Conservation (phyloP, 2,113 vertebrate genomes). For the Perccottus glenii region DNA sequence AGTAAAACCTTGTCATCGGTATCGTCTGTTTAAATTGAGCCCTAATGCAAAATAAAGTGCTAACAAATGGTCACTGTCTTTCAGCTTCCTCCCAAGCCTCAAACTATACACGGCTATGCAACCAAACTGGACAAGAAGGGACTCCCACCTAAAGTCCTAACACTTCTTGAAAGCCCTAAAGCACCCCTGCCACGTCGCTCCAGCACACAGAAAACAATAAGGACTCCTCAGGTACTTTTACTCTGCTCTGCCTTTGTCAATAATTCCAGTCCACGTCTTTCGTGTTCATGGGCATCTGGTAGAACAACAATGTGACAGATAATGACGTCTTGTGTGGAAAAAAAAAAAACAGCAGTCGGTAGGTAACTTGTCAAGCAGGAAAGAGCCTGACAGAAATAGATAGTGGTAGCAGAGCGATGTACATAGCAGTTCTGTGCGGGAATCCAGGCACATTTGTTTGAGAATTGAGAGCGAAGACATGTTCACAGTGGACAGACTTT, state of each 20-base stretch:
- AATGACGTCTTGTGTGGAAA: constrained; percentile 4
- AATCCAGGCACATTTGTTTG: constrained; percentile 2
- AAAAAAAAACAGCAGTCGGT: constrained; percentile 16
- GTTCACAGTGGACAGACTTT: constrained; percentile 26
- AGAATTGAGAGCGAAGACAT: constrained; percentile 14
- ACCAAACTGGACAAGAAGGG: constrained; percentile 67
- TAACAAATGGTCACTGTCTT: constrained; percentile 24
- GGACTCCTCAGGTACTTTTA: constrained; percentile 65
- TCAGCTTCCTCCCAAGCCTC: constrained; percentile 86
- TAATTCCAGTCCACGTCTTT: neutral
- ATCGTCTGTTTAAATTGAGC: neutral
- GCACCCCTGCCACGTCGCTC: constrained; percentile 30
- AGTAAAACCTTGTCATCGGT: too few relatives aligned
- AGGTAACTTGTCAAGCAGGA: constrained; percentile 57
- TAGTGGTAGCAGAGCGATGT: constrained; percentile 21
- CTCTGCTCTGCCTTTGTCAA: neutral
- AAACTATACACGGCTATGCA: constrained; percentile 80
- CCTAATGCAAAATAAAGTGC: neutral
- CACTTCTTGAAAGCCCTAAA: constrained; percentile 37
- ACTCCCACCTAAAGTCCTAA: constrained; percentile 35
- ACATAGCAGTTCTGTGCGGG: neutral
- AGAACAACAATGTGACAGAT: constrained; percentile 11
- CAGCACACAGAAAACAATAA: constrained; percentile 46
- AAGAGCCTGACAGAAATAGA: constrained; percentile 53
- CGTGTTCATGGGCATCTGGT: neutral